Base-by-base conservation (phyloP, 2,797 vertebrate species). In the Melanotaenia trifasciata region DNA sequence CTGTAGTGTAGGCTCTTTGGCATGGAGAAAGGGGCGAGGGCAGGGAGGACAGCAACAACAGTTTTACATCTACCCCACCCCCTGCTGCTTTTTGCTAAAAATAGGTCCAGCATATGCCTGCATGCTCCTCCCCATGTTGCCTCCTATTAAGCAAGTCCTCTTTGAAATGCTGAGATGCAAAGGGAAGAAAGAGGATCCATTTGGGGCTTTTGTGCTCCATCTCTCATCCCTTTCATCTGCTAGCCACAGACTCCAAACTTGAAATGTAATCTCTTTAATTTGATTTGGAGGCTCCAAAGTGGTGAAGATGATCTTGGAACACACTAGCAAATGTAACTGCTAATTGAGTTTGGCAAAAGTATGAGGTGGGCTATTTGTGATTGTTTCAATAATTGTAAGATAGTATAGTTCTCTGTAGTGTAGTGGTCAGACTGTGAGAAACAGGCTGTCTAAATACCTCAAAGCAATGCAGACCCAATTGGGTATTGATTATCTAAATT, bases 231-330 rank as follows among this genome's bases (percentile, higher is more conserved):
- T 85, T 84, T 85, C 78, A 85, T 89, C 70, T 67, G 67, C 71
- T 8, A 64, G 69, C 72, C 57, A 35, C 84, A 79, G 77, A 89
- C 82, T 67, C 74, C 58, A 24, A 78, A 84, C 70, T 80, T 86
- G 89, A 91, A 90, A 90, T 88, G 72, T 67, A 87, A 89, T 88
- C 82, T 63, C 77, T 81, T 59, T 80, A 91, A 92, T 92, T 90
- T 75, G 76, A 92, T 92, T 88, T 71, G 16, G 43, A 76, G 81
- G 59, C 81, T 89, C 74, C n/a, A 51, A 78, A 58, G 79, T 16
- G 1, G 66, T 62, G 68, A 61, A 83, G 71, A 72, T 61, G 78
- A 82, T 87, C 70, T 71, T 74, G n/a, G 68, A 43, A 22, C 38
- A 67, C 64, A 26, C 73, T n/a, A 68, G 74, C 60, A 72, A 84